A percentile compares a stretch with the other conserved stretches of the same genome.
Conservation (phyloP, 2,113 vertebrate species). For the Morone chrysops region DNA sequence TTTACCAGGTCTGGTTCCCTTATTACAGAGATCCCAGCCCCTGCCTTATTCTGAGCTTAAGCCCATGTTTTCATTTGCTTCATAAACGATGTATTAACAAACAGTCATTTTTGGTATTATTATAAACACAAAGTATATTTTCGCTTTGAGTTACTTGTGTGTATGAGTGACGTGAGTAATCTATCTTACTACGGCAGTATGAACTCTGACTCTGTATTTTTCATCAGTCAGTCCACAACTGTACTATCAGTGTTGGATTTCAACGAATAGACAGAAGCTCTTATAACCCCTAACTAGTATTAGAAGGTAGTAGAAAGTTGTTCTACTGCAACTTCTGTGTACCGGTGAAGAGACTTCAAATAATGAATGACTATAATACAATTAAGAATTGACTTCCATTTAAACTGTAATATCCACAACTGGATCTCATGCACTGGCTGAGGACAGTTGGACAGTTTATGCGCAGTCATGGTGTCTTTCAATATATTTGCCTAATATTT, state of each 20-base stretch:
- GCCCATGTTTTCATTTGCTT: background rate
- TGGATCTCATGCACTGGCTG: background rate
- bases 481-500: constrained; percentile 6
- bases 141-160: no score
- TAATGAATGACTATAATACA: background rate
- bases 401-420: background rate
- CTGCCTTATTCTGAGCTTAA: background rate
- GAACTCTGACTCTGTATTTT: background rate
- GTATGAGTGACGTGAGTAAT: no score
- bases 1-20: background rate
- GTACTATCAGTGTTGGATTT: background rate
- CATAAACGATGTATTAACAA: background rate
- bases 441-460: background rate
- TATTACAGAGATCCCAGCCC: background rate
- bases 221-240: background rate
- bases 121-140: no score
- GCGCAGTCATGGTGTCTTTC: background rate
- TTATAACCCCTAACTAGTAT: background rate
- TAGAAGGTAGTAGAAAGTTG: background rate
- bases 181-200: no score
- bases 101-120: no score
- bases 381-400: background rate
- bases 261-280: background rate
- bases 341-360: background rate
- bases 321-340: background rate